Evolutionary conservation across 1,140 invertebrate genomes (phyloP), one percentile per base, ranked within the genome.

Genomic region (Aphaenogaster ashmeadi): DNA sequence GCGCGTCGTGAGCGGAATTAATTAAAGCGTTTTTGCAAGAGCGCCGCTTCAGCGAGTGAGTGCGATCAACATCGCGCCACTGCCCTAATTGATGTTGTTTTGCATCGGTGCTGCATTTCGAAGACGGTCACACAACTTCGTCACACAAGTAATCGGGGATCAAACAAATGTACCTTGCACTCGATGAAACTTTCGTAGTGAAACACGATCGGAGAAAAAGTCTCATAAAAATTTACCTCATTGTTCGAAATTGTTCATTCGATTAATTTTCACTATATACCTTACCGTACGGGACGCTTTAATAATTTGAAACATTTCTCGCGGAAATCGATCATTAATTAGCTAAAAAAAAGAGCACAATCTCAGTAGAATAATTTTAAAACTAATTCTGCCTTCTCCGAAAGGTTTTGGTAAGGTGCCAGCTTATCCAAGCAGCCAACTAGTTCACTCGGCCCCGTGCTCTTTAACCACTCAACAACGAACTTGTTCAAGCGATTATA

Each of bases 1-100:
- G 90, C 80, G 27, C 50, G 56, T 33, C 83, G 88, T 67, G 86
- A 89, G 79, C 86, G 52, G 92, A 92, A 93, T 93, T 93, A 93
- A 92, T 93, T 93, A 93, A 93, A 92, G 50, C 50, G 90, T 92
- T 93, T 92, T 93, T 91, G 89, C 83, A 58, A 18, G n/a, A 13
- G 21, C 56, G 64, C 11, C 41, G 78, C 89, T 86, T 87, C 81
- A 72, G 71, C 86, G 74, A 90, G 87, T 79, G 87, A 88, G 85
- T 89, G 88, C 87, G 88, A 89, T 90, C 90, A 91, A 92, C 91
- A 78, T 86, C 86, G 84, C 80, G 41, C 77, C 85, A 69, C 52
- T 89, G 84, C 88, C 75, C 91, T 91, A 92, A 93, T 92, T 92
- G 90, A 92, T 78, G 88, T 87, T 92, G 91, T 93, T 93, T 93